Evolutionary conservation across 2,113 vertebrate genomes (phyloP), one percentile per base, ranked within the genome.

Genomic region (Plectropomus leopardus): DNA sequence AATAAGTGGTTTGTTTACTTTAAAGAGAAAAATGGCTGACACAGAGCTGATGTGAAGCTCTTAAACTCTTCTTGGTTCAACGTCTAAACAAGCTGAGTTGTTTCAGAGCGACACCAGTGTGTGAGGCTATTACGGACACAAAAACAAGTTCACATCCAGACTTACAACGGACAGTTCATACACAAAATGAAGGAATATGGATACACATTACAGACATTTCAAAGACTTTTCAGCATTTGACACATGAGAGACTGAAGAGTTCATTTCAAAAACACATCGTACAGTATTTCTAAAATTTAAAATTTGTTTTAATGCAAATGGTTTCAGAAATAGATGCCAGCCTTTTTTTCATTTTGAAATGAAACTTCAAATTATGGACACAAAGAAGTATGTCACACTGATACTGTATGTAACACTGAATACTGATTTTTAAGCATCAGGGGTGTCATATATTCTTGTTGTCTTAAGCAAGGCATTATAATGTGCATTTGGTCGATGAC

Each of bases 111-210:
- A 78, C 84, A 86, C 83, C 83, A 36, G 80, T 58, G 82, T 72
- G 88, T 70, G 86, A 89, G 63, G 64, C 86, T 65, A n/a, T n/a
- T n/a, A 82, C 82, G 73, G 57, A 79, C 72, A 91, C 84, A 82
- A 66, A 70, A 71, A 86, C 76, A 83, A 40, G 81, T 58, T 68
- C 76, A 90, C 80, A 87, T 79, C 48, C 65, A 81, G 79, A 93
- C 89, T 67, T 10, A 86, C 83, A 85, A 73, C 75, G 75, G 50
- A 91, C 74, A 78, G 59, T 84, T 90, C 81, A 79, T 71, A 92
- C 80, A 93, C 85, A 93, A n/a, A 88, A 93, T 82, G 84, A 86
- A 61, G 66, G 66, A 83, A 68, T 30, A 84, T 85, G 84, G 83
- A 82, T 40, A 86, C 77, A 85, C 34, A 24, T 76, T 79, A 88